Percentiles rank a stretch among this genome's conserved stretches.
Evolutionary conservation across 2,888 invertebrate genomes (phyloP).

Genomic region (Callimorpha dominula): DNA sequence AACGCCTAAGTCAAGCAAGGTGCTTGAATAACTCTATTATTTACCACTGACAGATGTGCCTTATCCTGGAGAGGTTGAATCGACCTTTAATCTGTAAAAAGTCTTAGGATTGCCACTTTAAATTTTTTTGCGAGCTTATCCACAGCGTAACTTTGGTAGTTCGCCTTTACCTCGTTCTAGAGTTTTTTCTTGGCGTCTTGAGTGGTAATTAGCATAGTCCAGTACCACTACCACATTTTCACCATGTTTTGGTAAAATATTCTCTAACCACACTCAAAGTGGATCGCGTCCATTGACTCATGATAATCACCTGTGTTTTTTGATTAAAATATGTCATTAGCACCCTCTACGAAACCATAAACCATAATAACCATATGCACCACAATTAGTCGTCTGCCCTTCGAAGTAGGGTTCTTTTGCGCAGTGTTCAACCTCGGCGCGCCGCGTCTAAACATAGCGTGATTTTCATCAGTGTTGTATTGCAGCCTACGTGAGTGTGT

Average conservation of each 20-base stretch:
- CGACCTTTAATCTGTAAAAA: slow-evolving; percentile 74
- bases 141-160: slow-evolving; percentile 15
- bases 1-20: neutral
- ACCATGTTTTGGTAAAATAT: slow-evolving; percentile 18
- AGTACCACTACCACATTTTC: slow-evolving; percentile 23
- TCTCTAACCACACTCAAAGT: slow-evolving; percentile 18
- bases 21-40: slow-evolving; percentile 8
- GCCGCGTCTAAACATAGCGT: too few relatives aligned
- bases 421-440: too few relatives aligned
- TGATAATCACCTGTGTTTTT: too few relatives aligned
- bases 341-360: neutral
- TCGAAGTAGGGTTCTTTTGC: too few relatives aligned
- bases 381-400: neutral
- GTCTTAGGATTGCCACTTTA: slow-evolving; percentile 36
- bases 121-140: slow-evolving; percentile 27
- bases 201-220: slow-evolving; percentile 26
- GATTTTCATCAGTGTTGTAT: too few relatives aligned
- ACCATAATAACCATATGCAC: neutral
- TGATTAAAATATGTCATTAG: neutral
- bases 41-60: slow-evolving; percentile 75
- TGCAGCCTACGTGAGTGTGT: too few relatives aligned
- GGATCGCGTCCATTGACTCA: too few relatives aligned
- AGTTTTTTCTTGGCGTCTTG: slow-evolving; percentile 21
- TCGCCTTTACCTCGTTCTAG: slow-evolving; percentile 1
- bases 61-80: slow-evolving; percentile 75